Percentiles rank a stretch among this genome's conserved stretches.
Evolutionary conservation across 2,797 vertebrate genomes (phyloP).

Genomic region (Steatocranus sp.): DNA sequence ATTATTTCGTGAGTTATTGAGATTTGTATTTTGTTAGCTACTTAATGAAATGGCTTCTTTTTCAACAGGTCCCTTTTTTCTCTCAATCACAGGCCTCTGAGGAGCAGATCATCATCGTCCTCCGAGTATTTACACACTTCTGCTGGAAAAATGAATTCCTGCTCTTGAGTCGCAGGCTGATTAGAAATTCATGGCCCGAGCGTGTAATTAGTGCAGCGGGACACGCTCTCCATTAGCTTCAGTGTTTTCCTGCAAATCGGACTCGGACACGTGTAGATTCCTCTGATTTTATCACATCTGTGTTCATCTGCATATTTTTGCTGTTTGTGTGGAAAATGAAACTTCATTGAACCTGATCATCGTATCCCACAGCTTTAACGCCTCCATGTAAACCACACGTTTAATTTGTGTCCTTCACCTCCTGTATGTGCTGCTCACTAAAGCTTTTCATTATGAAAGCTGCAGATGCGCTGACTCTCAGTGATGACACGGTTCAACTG

Average conservation of each 20-base stretch:
- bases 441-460: not conserved
- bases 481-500: not conserved
- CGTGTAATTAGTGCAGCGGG: not conserved
- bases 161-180: not conserved
- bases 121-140: not conserved
- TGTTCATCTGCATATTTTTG: not conserved
- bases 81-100: constrained; percentile 16
- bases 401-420: not conserved
- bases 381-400: not conserved
- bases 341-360: not conserved
- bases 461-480: not conserved
- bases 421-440: not conserved
- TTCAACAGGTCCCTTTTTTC: constrained; percentile 51
- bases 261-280: not conserved
- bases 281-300: not conserved
- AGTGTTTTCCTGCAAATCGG: not conserved
- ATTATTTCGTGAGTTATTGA: constrained; percentile 71
- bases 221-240: not conserved
- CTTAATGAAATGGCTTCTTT: constrained; percentile 66
- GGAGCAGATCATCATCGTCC: constrained; percentile 13
- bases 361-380: not conserved
- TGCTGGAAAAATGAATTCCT: not conserved
- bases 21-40: constrained; percentile 73
- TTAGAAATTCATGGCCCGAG: not conserved
- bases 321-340: not conserved